Percentiles rank a stretch among this genome's conserved stretches.
Evolutionary conservation across 2,797 vertebrate species (phyloP).

Genomic region (Steatocranus sp.): DNA sequence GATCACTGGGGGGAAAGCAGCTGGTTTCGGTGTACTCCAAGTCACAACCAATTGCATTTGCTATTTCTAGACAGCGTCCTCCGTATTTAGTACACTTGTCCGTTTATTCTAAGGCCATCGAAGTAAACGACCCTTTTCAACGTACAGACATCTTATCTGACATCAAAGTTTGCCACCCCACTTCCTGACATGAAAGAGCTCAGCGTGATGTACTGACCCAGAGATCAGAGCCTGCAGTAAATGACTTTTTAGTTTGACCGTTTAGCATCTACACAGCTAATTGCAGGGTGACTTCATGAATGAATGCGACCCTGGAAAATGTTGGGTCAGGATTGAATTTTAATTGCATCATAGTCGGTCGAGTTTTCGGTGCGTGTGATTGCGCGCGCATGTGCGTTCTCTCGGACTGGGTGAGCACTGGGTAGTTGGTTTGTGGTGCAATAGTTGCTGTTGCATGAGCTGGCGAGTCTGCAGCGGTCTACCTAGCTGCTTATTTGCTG

Average conservation of each 20-base stretch:
- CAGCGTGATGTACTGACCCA: background rate
- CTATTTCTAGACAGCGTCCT: slow-evolving; percentile 6
- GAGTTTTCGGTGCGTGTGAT: slow-evolving; percentile 1
- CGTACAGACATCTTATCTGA: background rate
- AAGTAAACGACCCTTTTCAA: slow-evolving; percentile 1
- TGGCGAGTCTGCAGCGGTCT: slow-evolving; percentile 50
- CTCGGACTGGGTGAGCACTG: slow-evolving; percentile 43
- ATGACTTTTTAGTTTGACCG: slow-evolving; percentile 25
- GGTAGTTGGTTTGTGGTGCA: slow-evolving; percentile 53
- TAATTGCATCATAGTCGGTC: slow-evolving; percentile 52
- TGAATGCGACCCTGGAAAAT: slow-evolving; percentile 61
- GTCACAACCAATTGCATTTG: slow-evolving; percentile 2
- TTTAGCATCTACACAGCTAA: slow-evolving; percentile 38
- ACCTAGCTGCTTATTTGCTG: slow-evolving; percentile 70
- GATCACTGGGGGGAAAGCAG: background rate
- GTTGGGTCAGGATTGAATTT: slow-evolving; percentile 61
- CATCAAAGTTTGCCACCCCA: slow-evolving; percentile 32
- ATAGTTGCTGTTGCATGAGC: slow-evolving; percentile 37
- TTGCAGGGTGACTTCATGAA: slow-evolving; percentile 35
- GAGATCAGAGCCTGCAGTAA: slow-evolving; percentile 28
- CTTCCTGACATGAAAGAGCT: slow-evolving; percentile 16
- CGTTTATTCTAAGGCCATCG: background rate
- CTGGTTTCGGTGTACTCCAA: slow-evolving; percentile 10
- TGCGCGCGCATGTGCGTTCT: slow-evolving; percentile 8
- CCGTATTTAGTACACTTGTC: background rate